Evolutionary conservation across 2,797 vertebrate species (phyloP).

Genomic region (Iguana delicatissima): DNA sequence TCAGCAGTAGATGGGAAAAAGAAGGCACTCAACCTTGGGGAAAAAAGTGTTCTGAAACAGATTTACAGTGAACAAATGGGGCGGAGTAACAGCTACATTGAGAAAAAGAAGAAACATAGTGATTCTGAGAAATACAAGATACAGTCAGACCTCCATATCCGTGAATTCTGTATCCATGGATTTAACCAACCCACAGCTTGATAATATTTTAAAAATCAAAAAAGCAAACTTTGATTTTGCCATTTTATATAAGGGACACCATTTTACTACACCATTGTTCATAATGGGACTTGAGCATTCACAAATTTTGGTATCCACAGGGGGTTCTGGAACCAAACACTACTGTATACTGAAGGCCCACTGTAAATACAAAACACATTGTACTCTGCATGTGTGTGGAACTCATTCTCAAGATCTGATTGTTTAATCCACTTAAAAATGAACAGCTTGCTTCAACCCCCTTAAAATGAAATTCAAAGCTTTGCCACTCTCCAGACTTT

Average conservation of each 20-base stretch:
- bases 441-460: neutral
- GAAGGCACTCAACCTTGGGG: neutral
- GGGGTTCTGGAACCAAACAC: too few species aligned
- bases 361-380: neutral
- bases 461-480: neutral
- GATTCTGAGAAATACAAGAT: neutral
- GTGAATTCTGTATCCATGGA: too few species aligned
- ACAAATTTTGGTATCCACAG: too few species aligned
- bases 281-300: too few species aligned
- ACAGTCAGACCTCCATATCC: too few species aligned
- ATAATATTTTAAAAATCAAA: too few species aligned
- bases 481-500: neutral
- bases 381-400: neutral
- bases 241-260: too few species aligned
- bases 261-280: too few species aligned
- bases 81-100: neutral
- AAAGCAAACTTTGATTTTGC: too few species aligned
- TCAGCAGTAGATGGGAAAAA: constrained; percentile 11
- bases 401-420: neutral
- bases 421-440: neutral
- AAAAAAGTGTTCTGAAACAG: neutral
- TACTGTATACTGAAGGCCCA: too few species aligned
- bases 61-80: neutral
- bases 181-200: too few species aligned
- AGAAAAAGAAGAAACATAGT: neutral